Conservation (phyloP, 2,888 invertebrate species). For the Amblyteles armatorius region DNA sequence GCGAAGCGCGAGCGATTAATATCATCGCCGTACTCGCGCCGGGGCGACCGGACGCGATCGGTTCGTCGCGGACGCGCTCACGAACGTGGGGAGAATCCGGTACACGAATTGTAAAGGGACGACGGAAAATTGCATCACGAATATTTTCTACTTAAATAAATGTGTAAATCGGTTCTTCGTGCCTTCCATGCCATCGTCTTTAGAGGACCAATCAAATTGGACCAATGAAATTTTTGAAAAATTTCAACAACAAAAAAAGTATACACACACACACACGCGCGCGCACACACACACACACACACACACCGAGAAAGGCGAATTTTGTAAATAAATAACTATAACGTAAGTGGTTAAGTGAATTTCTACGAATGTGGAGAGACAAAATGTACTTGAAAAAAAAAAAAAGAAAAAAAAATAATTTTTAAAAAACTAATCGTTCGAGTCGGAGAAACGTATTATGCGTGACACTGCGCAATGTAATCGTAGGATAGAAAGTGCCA, state of each 20-base stretch:
- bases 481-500: constrained; percentile 83
- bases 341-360: constrained; percentile 58
- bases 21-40: neutral
- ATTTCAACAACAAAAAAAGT: constrained; percentile 68
- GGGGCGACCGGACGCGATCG: neutral
- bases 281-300: constrained; percentile 54
- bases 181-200: constrained; percentile 71
- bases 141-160: constrained; percentile 64
- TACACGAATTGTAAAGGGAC: constrained; percentile 41
- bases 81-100: neutral
- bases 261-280: constrained; percentile 58
- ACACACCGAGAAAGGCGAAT: constrained; percentile 59
- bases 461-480: constrained; percentile 68
- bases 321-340: constrained; percentile 71
- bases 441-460: constrained; percentile 40
- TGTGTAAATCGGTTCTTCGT: constrained; percentile 36
- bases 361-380: constrained; percentile 39
- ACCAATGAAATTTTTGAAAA: constrained; percentile 70
- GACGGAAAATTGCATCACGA: constrained; percentile 35
- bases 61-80: neutral
- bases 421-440: constrained; percentile 53
- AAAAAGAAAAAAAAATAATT: constrained; percentile 21
- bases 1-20: neutral
- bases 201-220: constrained; percentile 79
- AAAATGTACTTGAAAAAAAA: constrained; percentile 67